phyloP scores from a whole-genome alignment of 2,888 invertebrate species.

The Acronicta alni region DNA sequence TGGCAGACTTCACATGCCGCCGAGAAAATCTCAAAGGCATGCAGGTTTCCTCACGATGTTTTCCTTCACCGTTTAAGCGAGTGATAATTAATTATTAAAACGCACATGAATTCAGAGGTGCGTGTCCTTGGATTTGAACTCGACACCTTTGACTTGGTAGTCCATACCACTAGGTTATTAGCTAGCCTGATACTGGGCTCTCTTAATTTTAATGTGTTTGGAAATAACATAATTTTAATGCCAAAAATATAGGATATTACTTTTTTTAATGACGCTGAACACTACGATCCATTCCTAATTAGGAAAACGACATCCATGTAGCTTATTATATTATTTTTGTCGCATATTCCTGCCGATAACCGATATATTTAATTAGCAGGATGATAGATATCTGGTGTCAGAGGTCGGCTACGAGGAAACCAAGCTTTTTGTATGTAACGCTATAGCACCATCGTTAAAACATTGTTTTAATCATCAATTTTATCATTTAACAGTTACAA shows the following conservation, averaged over 20 bases:
- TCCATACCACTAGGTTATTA: too few relatives aligned
- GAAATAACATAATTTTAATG: too few relatives aligned
- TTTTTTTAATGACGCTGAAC: neutral
- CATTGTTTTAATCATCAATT: conserved; percentile 73
- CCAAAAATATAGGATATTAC: neutral
- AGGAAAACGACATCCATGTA: conserved; percentile 24
- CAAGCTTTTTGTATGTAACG: conserved; percentile 56
- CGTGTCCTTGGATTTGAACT: too few relatives aligned
- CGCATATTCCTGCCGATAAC: conserved; percentile 57
- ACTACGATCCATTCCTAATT: conserved; percentile 37
- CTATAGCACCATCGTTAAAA: conserved; percentile 71
- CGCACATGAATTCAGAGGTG: too few relatives aligned
- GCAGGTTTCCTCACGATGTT: too few relatives aligned
- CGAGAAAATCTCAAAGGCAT: too few relatives aligned
- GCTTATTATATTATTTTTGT: conserved; percentile 56
- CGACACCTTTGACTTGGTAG: too few relatives aligned
- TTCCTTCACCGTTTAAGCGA: too few relatives aligned
- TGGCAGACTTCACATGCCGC: too few relatives aligned
- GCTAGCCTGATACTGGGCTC: too few relatives aligned
- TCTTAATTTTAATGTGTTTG: too few relatives aligned
- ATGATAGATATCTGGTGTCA: conserved; percentile 81
- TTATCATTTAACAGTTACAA: conserved; percentile 76
- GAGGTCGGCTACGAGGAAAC: conserved; percentile 81
- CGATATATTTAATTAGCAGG: conserved; percentile 73
- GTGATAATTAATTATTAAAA: too few relatives aligned